Conservation (phyloP, 2,888 invertebrate genomes). For the Eupeodes latifasciatus region DNA sequence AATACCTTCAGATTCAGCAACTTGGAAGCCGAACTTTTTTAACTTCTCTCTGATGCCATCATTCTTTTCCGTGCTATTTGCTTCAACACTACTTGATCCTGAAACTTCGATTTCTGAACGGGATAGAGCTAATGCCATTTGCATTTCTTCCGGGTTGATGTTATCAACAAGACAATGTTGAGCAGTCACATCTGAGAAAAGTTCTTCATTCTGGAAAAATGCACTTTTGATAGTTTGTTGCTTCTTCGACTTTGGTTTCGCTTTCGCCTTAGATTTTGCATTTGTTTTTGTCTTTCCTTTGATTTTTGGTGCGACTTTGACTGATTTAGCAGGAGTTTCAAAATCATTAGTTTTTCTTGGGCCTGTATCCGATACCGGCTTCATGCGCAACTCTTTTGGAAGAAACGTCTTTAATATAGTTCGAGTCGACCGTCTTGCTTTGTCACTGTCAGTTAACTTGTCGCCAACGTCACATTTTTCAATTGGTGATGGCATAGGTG, state of each 20-base stretch:
- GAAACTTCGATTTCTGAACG: constrained; percentile 84
- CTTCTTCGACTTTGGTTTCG: constrained; percentile 75
- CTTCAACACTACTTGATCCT: constrained; percentile 69
- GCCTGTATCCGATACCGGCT: constrained; percentile 19
- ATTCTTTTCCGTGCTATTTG: constrained; percentile 75
- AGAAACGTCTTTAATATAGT: constrained; percentile 78
- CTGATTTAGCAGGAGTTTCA: constrained; percentile 68
- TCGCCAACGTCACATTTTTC: background rate
- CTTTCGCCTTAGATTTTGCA: constrained; percentile 52
- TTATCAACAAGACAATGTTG: constrained; percentile 84
- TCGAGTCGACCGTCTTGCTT: constrained; percentile 56
- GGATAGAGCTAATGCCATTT: constrained; percentile 88
- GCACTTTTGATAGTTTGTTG: constrained; percentile 81
- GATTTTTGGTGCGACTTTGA: constrained; percentile 56
- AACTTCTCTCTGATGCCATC: constrained; percentile 85
- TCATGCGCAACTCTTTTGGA: constrained; percentile 56
- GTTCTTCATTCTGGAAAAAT: constrained; percentile 81
- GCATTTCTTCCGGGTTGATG: constrained; percentile 87
- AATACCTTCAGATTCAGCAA: constrained; percentile 80
- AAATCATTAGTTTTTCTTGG: constrained; percentile 71
- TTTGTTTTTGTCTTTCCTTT: constrained; percentile 52
- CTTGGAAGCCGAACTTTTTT: constrained; percentile 87
- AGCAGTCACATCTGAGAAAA: constrained; percentile 81
- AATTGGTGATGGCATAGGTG: constrained; percentile 33
- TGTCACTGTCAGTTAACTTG: background rate